Conservation (phyloP, 2,797 vertebrate genomes). For the Enteromius anoplus region DNA sequence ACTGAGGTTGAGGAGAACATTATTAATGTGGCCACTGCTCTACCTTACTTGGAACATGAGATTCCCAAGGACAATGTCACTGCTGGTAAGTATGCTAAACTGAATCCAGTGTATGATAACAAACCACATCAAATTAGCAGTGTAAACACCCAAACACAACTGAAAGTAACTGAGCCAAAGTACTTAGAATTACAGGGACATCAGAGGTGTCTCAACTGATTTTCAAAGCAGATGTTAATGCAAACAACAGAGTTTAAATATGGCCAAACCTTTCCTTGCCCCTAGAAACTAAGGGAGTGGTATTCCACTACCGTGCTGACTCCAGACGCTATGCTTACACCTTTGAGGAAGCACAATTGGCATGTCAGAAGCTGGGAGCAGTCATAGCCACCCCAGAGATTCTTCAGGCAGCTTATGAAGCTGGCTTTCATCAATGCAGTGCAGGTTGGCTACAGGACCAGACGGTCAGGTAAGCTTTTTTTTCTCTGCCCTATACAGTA, state of each 20-base stretch:
- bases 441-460: constrained; percentile 96
- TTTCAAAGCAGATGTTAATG: background rate
- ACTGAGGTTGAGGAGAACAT: constrained; percentile 64
- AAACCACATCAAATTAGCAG: background rate
- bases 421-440: constrained; percentile 93
- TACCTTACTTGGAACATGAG: constrained; percentile 53
- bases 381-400: constrained; percentile 88
- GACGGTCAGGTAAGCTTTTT: constrained; percentile 85
- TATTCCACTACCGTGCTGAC: constrained; percentile 93
- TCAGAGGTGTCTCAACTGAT: background rate
- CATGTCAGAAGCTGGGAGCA: constrained; percentile 86
- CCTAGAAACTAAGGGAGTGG: constrained; percentile 78
- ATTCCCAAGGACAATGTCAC: constrained; percentile 52
- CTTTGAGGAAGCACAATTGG: constrained; percentile 87
- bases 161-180: background rate
- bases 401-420: constrained; percentile 90
- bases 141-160: background rate
- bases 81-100: constrained; percentile 64
- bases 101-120: background rate
- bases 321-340: constrained; percentile 89
- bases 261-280: background rate
- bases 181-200: background rate
- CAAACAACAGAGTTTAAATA: background rate
- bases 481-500: background rate
- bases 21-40: constrained; percentile 62